Evolutionary conservation across 2,888 invertebrate species (phyloP).

Genomic region (Seira ritae): DNA sequence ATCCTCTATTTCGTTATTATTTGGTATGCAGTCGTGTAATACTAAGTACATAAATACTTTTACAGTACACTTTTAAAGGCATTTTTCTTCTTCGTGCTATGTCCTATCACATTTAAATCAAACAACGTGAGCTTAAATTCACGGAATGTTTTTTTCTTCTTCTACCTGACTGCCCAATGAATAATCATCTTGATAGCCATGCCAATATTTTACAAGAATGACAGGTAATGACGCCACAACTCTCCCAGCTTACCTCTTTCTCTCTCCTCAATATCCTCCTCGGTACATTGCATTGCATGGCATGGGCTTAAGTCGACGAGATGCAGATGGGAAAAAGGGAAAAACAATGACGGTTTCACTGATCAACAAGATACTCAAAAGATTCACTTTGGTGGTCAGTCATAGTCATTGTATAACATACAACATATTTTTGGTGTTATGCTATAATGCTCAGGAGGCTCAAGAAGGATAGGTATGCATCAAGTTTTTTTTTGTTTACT

Average conservation of each 20-base stretch:
- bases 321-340: constrained; percentile 29
- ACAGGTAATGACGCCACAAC: constrained; percentile 65
- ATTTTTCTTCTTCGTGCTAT: neutral
- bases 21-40: constrained; percentile 15
- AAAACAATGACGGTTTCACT: constrained; percentile 51
- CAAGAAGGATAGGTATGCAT: no score
- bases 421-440: constrained; percentile 10
- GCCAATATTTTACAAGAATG: constrained; percentile 65
- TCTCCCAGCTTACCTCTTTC: constrained; percentile 39
- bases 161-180: constrained; percentile 62
- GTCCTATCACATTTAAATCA: constrained; percentile 58
- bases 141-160: constrained; percentile 37
- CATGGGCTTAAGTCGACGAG: neutral
- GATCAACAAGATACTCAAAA: constrained; percentile 52
- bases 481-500: constrained; percentile 24
- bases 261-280: constrained; percentile 19
- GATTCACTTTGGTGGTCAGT: constrained; percentile 58
- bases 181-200: constrained; percentile 66
- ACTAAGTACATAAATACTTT: neutral
- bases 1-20: neutral
- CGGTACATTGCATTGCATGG: no score
- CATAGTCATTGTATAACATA: constrained; percentile 26
- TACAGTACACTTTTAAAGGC: no score
- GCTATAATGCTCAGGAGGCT: no score
- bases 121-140: constrained; percentile 62